Evolutionary conservation across 2,113 vertebrate species (phyloP).

Genomic region (Crotalus helleri): DNA sequence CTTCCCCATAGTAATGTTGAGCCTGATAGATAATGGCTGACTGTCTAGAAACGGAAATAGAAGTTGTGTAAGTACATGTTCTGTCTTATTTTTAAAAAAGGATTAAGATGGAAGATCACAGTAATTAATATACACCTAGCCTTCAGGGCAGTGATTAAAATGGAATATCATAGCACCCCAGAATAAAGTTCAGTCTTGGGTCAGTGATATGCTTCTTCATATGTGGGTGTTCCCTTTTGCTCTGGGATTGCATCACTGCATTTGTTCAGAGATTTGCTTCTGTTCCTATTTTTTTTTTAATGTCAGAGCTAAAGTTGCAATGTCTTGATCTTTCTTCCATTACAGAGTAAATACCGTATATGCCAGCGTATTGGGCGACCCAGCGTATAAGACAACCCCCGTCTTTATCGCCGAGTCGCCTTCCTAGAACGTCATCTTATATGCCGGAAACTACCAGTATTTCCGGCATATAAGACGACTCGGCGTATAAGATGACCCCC

Average conservation of each 20-base stretch:
- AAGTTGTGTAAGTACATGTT: not conserved
- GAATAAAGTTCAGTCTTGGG: slow-evolving; percentile 14
- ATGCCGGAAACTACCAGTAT: no score
- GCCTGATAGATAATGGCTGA: slow-evolving; percentile 7
- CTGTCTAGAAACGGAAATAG: not conserved
- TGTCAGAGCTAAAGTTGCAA: slow-evolving; percentile 21
- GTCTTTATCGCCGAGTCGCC: no score
- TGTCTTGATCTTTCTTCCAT: slow-evolving; percentile 53
- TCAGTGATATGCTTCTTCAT: not conserved
- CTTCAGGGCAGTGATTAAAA: slow-evolving; percentile 21
- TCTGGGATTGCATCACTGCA: not conserved
- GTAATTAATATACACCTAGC: slow-evolving; percentile 23
- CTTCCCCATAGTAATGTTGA: not conserved
- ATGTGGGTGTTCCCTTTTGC: slow-evolving; percentile 16
- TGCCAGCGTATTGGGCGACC: no score
- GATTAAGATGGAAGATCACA: not conserved
- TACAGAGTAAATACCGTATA: slow-evolving; percentile 8
- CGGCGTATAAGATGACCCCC: no score
- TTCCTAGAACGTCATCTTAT: no score
- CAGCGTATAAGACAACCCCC: no score
- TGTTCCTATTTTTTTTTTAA: slow-evolving; percentile 26
- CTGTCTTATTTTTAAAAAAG: not conserved
- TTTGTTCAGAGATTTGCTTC: slow-evolving; percentile 47
- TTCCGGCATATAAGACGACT: no score
- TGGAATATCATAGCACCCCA: not conserved